Conservation (phyloP, 1,140 invertebrate genomes). For the Pollicipes pollicipes region DNA sequence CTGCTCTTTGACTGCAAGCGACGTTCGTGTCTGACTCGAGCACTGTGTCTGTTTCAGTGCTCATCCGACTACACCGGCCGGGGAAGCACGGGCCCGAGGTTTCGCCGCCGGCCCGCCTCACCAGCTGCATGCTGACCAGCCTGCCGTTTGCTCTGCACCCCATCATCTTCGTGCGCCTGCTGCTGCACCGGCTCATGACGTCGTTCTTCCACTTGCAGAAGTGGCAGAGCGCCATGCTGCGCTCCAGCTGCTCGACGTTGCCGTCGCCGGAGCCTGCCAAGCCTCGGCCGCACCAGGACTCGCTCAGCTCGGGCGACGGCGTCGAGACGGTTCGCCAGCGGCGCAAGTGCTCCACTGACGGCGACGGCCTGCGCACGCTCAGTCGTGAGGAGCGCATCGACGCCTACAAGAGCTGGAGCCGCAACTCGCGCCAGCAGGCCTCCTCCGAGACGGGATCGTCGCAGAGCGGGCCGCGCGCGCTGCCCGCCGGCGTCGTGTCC, state of each 20-base stretch:
- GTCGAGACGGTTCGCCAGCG: not conserved
- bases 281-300: not conserved
- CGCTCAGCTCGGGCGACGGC: not conserved
- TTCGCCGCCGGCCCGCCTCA: slow-evolving; percentile 13
- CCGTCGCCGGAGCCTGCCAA: slow-evolving; percentile 22
- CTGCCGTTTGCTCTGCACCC: slow-evolving; percentile 39
- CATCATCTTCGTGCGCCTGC: slow-evolving; percentile 37
- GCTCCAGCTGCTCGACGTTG: slow-evolving; percentile 26
- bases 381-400: not conserved
- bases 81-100: slow-evolving; percentile 10
- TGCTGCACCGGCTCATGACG: slow-evolving; percentile 39
- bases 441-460: not conserved
- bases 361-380: not conserved
- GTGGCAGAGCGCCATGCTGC: slow-evolving; percentile 30
- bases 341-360: not conserved
- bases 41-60: not conserved
- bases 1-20: too few relatives aligned
- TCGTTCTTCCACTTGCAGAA: slow-evolving; percentile 28
- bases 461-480: not conserved
- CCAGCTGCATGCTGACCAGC: slow-evolving; percentile 25
- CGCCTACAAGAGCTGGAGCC: not conserved
- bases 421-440: not conserved
- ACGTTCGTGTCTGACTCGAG: too few relatives aligned
- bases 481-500: not conserved
- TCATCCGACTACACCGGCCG: not conserved